Base-by-base conservation (phyloP, 2,888 invertebrate genomes). In the Trilocha varians region DNA sequence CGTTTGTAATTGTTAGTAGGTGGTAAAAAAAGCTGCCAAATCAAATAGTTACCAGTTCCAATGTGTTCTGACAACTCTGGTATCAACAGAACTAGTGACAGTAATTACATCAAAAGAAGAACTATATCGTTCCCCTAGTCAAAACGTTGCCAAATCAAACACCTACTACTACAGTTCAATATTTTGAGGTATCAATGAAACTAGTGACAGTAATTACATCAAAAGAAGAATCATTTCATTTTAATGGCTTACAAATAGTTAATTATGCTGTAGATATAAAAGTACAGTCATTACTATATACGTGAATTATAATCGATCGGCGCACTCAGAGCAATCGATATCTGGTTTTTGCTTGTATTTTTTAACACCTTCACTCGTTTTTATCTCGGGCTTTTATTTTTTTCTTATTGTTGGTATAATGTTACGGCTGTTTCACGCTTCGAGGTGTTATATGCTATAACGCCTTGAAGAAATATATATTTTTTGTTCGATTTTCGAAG, bases 251-350 rank as follows among this genome's bases (percentile, higher is more conserved):
- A 11, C 25, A 25, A 25, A 25, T 25, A 25, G 57, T 59, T 59
- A 59, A 65, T 62, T 63, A 59, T 54, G 46, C 46, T 48, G 60
- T 55, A 48, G 58, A 55, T 59, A 56, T 59, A 53, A 58, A 59
- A 59, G 57, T 46, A 57, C 55, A 57, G 52, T 55, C 48, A 57
- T 61, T 62, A 62, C 64, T 64, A 60, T 50, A 48, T 39, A 38
- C 46, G 46, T 51, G 51, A 54, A 50, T 59, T 61, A 65, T 60
- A 52, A 17, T 16, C 51, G 56, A 55, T 46, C 53, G 45, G 52
- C 64, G 61, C 51, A 64, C 62, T 56, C 66, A 40, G 65, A 58
- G 53, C 55, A 56, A 70, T 70, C 68, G 59, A 65, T 68, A 59
- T 52, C 55, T 55, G 56, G 55, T 58, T 56, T 51, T 43, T 40